A percentile compares a stretch with the other conserved stretches of the same genome.
Evolutionary conservation across 2,888 invertebrate species (phyloP).

Genomic region (Idaea straminata): DNA sequence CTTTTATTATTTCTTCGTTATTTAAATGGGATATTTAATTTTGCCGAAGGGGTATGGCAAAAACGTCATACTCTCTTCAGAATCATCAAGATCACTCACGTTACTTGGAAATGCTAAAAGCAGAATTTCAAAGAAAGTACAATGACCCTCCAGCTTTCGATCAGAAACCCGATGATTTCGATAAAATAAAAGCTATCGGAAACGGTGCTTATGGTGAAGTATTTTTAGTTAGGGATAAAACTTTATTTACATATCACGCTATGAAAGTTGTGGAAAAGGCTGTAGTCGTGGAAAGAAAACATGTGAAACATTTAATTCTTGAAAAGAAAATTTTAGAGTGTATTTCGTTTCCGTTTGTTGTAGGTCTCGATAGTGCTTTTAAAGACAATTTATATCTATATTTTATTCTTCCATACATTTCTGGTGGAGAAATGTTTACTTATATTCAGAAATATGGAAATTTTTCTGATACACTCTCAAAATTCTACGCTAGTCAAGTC

Average conservation of each 20-base stretch:
- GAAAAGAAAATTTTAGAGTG: slow-evolving; percentile 93
- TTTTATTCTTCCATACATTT: slow-evolving; percentile 89
- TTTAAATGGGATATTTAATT: slow-evolving; percentile 46
- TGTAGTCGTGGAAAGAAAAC: slow-evolving; percentile 91
- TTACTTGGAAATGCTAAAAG: slow-evolving; percentile 62
- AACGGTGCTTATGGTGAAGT: slow-evolving; percentile 95
- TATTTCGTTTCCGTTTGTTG: slow-evolving; percentile 91
- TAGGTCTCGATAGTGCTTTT: slow-evolving; percentile 88
- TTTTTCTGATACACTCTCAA: slow-evolving; percentile 87
- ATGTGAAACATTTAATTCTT: slow-evolving; percentile 91
- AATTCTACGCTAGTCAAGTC: slow-evolving; percentile 95
- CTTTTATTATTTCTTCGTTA: slow-evolving; percentile 15
- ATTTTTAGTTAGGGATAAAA: slow-evolving; percentile 84
- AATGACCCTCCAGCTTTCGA: slow-evolving; percentile 30
- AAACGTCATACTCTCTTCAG: slow-evolving; percentile 46
- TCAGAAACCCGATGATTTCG: slow-evolving; percentile 80
- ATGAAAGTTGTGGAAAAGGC: slow-evolving; percentile 94
- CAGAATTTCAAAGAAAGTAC: slow-evolving; percentile 52
- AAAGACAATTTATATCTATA: slow-evolving; percentile 93
- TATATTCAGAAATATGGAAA: slow-evolving; percentile 82
- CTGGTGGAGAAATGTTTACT: slow-evolving; percentile 93
- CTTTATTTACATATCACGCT: slow-evolving; percentile 84
- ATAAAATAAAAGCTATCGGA: slow-evolving; percentile 88
- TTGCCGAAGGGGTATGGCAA: slow-evolving; percentile 51
- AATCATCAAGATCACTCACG: slow-evolving; percentile 56